A percentile compares a stretch with the other conserved stretches of the same genome.
Conservation (phyloP, 2,797 vertebrate genomes). For the Sebastes wilsoni region DNA sequence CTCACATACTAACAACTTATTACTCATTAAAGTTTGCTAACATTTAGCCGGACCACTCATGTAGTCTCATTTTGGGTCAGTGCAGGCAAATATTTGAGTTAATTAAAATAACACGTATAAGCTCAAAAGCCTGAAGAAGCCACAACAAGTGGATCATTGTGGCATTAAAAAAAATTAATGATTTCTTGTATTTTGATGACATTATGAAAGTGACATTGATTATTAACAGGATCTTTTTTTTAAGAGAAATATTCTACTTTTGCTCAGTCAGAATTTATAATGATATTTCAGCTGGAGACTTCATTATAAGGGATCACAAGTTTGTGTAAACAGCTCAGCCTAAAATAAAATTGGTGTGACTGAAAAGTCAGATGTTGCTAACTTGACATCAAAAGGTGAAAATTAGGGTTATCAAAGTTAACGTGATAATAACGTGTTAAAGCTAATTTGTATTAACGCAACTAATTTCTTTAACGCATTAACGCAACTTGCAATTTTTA, state of each 20-base stretch:
- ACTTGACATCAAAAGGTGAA: not conserved
- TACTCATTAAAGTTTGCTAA: constrained; percentile 18
- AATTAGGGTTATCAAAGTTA: rapidly evolving
- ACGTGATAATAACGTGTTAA: too few relatives aligned
- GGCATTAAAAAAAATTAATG: not conserved
- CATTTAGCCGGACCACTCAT: not conserved
- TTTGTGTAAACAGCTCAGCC: not conserved
- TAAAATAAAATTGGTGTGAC: constrained; percentile 6
- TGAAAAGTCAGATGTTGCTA: not conserved
- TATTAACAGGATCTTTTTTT: not conserved
- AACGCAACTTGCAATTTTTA: too few relatives aligned
- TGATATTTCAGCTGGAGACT: not conserved
- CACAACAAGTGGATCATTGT: not conserved
- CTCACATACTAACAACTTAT: not conserved
- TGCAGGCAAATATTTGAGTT: not conserved
- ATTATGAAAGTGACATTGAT: not conserved
- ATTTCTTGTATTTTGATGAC: not conserved
- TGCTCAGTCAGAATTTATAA: not conserved
- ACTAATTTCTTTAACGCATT: too few relatives aligned
- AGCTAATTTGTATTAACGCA: rapidly evolving
- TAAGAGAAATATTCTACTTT: not conserved
- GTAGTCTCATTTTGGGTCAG: not conserved
- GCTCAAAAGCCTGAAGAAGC: not conserved
- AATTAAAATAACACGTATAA: not conserved
- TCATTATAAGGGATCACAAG: not conserved